Conservation (phyloP, 1,140 invertebrate species). For the Drosophila sechellia region DNA sequence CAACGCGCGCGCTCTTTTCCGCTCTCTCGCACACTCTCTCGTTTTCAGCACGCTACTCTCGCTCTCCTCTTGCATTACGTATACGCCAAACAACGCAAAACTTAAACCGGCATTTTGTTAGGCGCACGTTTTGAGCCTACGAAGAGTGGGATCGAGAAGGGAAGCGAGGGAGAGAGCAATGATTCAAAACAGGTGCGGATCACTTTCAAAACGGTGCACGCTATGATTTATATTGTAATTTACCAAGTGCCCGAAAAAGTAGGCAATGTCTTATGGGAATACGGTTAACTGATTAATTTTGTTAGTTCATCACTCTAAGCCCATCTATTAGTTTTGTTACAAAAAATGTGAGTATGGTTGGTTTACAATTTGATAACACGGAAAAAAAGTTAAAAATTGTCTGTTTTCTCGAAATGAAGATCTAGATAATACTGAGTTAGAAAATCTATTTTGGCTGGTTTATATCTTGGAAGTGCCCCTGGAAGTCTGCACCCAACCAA, state of each 20-base stretch:
- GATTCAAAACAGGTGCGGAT: slow-evolving; percentile 4
- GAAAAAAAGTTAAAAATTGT: no score
- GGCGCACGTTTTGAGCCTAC: slow-evolving; percentile 56
- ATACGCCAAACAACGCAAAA: slow-evolving; percentile 68
- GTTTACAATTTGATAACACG: no score
- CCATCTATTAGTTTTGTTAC: no score
- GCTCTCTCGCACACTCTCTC: slow-evolving; percentile 29
- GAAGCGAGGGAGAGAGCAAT: background rate
- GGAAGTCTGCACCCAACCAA: background rate
- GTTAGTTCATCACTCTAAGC: no score
- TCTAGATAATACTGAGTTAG: no score
- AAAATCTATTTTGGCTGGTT: no score
- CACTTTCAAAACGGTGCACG: background rate
- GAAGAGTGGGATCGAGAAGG: slow-evolving; percentile 6
- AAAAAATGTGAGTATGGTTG: no score
- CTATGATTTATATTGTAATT: no score
- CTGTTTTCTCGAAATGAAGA: no score
- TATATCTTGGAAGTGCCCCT: background rate
- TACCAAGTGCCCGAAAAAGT: no score
- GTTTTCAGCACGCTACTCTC: slow-evolving; percentile 1
- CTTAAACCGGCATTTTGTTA: slow-evolving; percentile 73
- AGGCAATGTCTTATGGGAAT: background rate
- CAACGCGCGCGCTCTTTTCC: slow-evolving; percentile 57
- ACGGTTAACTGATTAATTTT: background rate
- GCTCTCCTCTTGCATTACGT: slow-evolving; percentile 58